Evolutionary conservation across 2,113 vertebrate species (phyloP).

Genomic region (Sinocyclocheilus anophthalmus): DNA sequence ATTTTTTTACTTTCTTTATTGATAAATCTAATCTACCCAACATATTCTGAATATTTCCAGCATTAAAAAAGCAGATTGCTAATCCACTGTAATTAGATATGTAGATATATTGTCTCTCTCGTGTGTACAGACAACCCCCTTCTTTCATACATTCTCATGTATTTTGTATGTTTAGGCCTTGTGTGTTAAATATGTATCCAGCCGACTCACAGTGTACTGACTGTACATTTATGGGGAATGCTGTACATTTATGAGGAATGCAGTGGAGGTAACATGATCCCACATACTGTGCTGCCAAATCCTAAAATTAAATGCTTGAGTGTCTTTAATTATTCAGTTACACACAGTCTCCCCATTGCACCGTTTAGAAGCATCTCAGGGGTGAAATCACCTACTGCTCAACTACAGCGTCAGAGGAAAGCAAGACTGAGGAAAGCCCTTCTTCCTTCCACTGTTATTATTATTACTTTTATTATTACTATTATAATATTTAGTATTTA

Average conservation of each 20-base stretch:
- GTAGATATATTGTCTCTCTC: too few relatives aligned
- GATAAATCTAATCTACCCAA: too few relatives aligned
- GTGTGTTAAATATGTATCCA: background rate
- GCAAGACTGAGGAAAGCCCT: background rate
- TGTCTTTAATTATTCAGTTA: constrained; percentile 31
- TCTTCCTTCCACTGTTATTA: background rate
- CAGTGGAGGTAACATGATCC: background rate
- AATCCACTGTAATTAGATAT: too few relatives aligned
- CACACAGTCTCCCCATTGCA: constrained; percentile 7
- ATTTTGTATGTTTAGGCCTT: background rate
- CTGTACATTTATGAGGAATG: background rate
- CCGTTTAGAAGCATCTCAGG: constrained; percentile 26
- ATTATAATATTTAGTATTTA: background rate
- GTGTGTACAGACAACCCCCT: background rate
- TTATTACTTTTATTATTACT: background rate
- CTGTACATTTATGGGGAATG: background rate
- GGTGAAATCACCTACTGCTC: constrained; percentile 22
- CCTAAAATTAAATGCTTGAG: constrained; percentile 24
- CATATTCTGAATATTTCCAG: too few relatives aligned
- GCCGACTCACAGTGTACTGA: background rate
- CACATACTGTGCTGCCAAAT: constrained; percentile 12
- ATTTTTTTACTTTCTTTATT: too few relatives aligned
- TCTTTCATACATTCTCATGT: background rate
- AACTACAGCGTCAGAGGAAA: background rate
- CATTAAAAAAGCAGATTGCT: too few relatives aligned